Base-by-base conservation (phyloP, 2,888 invertebrate genomes). In the Noctua janthe region DNA sequence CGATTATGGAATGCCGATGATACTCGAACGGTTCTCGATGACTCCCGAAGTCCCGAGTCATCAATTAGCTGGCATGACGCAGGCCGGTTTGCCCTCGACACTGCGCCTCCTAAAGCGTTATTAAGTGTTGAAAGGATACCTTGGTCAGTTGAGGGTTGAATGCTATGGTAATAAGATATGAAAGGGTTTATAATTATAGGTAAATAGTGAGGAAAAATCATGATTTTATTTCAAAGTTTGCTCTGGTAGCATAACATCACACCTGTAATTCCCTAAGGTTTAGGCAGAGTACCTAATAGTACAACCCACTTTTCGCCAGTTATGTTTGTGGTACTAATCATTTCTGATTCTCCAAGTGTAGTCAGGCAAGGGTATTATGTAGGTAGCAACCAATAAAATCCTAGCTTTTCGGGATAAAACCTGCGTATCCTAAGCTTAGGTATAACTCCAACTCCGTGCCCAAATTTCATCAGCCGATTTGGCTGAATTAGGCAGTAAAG, bases 61-160 rank as follows among this genome's bases (percentile, higher is more conserved):
- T 93, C 92, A 93, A 93, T 94, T 94, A 94, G 87, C 74, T 86
- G 76, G 89, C 91, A 92, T 93, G 94, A 92, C 91, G 91, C 87
- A 81, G 80, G 86, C 83, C 81, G 87, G 85, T 86, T 89, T 81
- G 77, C 81, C 39, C 39, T n/a, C 51, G 54, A n/a, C 85, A 13
- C 84, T 76, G 70, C 69, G 76, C 79, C 78, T 70, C 72, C 82
- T 82, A 71, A 84, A 83, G 82, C 81, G 82, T 84, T 85, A 86
- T 87, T 89, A 87, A 82, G 79, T 83, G 76, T 82, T 82, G 74
- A 86, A 82, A 86, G 39, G 47, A 47, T 62, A 70, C 71, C 64
- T 70, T 49, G 67, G 76, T 49, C 69, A 47, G n/a, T 23, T 35
- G 35, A 56, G 64, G 73, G 23, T 66, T 71, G n/a, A 56, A 64